These are phyloP conservation scores for Nephrocerus scutellatus DNA, from an alignment of 2,888 invertebrate genomes.

Conservation along the genomic window DNA sequence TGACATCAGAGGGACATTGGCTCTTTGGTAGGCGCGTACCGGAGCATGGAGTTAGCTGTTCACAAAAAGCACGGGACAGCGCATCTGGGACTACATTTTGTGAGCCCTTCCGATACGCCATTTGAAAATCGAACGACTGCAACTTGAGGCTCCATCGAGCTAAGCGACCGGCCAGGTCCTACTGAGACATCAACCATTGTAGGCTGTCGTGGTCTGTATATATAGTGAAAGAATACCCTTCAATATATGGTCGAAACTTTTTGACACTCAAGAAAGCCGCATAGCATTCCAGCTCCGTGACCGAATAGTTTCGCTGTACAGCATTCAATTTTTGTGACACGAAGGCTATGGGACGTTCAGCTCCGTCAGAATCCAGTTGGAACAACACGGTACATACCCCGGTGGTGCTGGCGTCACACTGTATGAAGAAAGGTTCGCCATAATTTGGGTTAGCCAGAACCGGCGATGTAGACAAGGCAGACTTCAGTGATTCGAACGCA, in stretches of 20 bases:
- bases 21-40: too few relatives aligned
- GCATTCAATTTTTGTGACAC: slow-evolving; percentile 10
- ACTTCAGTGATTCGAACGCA: slow-evolving; percentile 6
- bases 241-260: slow-evolving; percentile 15
- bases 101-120: slow-evolving; percentile 23
- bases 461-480: slow-evolving; percentile 4
- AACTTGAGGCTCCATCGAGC: slow-evolving; percentile 22
- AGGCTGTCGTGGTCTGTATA: slow-evolving; percentile 27
- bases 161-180: slow-evolving; percentile 22
- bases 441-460: slow-evolving; percentile 8
- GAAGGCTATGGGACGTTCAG: slow-evolving; percentile 10
- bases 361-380: slow-evolving; percentile 6
- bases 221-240: slow-evolving; percentile 22
- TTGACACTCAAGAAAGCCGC: slow-evolving; percentile 12
- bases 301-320: slow-evolving; percentile 10
- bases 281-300: slow-evolving; percentile 10
- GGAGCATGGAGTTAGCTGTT: too few relatives aligned
- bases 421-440: slow-evolving; percentile 2
- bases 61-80: slow-evolving; percentile 18
- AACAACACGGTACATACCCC: slow-evolving; percentile 5
- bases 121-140: slow-evolving; percentile 21
- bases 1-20: too few relatives aligned
- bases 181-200: slow-evolving; percentile 27
- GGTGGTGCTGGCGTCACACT: slow-evolving; percentile 7
- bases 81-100: slow-evolving; percentile 25